These are phyloP conservation scores for Dolichotis patagonum DNA, from an alignment of 2,113 vertebrate species.

Conservation along the genomic window DNA sequence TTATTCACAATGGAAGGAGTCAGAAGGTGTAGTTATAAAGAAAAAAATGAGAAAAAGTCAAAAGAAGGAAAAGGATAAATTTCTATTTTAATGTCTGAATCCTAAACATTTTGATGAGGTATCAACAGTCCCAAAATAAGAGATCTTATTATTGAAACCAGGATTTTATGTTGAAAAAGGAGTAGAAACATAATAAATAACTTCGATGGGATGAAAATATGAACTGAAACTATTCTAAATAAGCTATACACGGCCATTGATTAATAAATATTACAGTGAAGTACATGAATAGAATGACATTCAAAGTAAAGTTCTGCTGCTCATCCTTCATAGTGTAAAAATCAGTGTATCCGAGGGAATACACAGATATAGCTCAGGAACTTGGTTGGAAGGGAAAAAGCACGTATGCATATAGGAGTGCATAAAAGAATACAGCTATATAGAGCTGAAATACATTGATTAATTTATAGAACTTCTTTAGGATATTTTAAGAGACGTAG, in stretches of 20 bases:
- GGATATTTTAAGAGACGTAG: neutral
- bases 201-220: neutral
- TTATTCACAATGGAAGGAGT: constrained; percentile 69
- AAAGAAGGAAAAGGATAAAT: neutral
- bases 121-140: neutral
- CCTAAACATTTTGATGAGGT: neutral
- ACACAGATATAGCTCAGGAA: neutral
- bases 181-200: neutral
- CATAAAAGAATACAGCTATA: neutral
- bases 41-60: neutral
- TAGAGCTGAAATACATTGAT: neutral
- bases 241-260: neutral
- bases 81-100: constrained; percentile 1
- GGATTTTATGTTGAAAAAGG: neutral
- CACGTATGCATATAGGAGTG: neutral
- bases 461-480: neutral
- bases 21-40: neutral
- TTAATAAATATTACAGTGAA: neutral
- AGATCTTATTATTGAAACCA: neutral
- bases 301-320: neutral
- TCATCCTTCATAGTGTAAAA: neutral
- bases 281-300: neutral
- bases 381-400: neutral
- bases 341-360: neutral
- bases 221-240: neutral